Conservation (phyloP, 2,888 invertebrate species). For the Chymomyza fuscimana region DNA sequence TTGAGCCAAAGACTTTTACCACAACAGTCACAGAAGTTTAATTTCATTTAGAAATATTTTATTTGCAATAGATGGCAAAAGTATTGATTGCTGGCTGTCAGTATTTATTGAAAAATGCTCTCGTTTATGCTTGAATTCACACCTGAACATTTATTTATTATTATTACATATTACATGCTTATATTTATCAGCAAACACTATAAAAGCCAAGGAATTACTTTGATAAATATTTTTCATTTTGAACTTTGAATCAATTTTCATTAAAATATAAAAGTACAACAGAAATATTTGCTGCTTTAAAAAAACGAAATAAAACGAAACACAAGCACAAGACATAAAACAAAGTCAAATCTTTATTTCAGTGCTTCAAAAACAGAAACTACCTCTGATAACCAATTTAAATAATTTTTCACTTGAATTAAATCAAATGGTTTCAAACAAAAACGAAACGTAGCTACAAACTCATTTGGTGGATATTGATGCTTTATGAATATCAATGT, state of each 20-base stretch:
- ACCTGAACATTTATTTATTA: neutral
- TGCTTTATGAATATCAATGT: conserved; percentile 71
- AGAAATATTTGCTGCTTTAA: neutral
- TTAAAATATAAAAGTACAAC: conserved; percentile 39
- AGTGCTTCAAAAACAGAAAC: conserved; percentile 7
- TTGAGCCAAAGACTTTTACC: too few species aligned
- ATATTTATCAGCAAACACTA: neutral
- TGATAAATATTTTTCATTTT: conserved; percentile 34
- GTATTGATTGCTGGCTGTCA: neutral
- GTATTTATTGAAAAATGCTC: neutral
- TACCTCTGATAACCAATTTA: conserved; percentile 71
- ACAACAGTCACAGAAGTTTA: too few species aligned
- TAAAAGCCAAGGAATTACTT: neutral
- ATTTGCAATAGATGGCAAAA: too few species aligned
- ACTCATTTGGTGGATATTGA: conserved; percentile 35
- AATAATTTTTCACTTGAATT: conserved; percentile 74
- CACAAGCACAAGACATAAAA: conserved; percentile 19
- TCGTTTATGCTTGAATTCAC: neutral
- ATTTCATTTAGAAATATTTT: too few species aligned
- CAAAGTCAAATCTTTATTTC: conserved; percentile 27
- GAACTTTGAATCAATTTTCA: conserved; percentile 62
- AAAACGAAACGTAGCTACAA: conserved; percentile 42
- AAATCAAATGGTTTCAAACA: conserved; percentile 70
- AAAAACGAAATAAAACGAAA: neutral
- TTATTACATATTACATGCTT: neutral